A percentile compares a stretch with the other conserved stretches of the same genome.
These are phyloP conservation scores for Indicator maculatus DNA, from an alignment of 2,113 vertebrate genomes.

Conservation along the genomic window DNA sequence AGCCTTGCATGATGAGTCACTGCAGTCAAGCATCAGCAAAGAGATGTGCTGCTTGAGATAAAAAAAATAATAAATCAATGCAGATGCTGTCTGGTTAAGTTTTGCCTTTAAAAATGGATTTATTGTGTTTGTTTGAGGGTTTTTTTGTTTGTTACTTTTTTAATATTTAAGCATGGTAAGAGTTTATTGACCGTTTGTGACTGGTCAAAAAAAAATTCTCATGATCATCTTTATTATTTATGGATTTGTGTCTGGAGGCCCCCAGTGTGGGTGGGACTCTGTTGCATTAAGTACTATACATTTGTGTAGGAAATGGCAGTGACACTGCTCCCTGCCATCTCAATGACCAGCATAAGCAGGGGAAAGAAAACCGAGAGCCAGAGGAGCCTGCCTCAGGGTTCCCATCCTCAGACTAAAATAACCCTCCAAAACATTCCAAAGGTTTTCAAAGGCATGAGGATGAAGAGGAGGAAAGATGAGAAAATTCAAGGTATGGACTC, in stretches of 20 bases:
- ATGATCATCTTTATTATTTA: not conserved
- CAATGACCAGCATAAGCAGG: accelerated
- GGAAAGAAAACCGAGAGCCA: not conserved
- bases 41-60: constrained; percentile 37
- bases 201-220: not conserved
- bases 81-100: not conserved
- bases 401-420: not conserved
- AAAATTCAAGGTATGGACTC: not conserved
- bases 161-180: not conserved
- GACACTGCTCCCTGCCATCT: not conserved
- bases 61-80: not conserved
- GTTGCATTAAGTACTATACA: not conserved
- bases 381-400: not conserved
- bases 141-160: not conserved
- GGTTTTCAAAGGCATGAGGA: not conserved
- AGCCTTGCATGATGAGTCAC: constrained; percentile 65
- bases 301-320: not conserved
- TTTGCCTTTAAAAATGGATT: not conserved
- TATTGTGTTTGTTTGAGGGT: not conserved
- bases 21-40: constrained; percentile 54
- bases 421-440: not conserved
- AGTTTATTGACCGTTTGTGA: not conserved
- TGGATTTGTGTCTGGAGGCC: not conserved
- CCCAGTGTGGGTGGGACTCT: not conserved
- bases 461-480: not conserved